A percentile compares a stretch with the other conserved stretches of the same genome.
These are phyloP conservation scores for Euura lappo DNA, from an alignment of 1,140 invertebrate species.

Conservation along the genomic window DNA sequence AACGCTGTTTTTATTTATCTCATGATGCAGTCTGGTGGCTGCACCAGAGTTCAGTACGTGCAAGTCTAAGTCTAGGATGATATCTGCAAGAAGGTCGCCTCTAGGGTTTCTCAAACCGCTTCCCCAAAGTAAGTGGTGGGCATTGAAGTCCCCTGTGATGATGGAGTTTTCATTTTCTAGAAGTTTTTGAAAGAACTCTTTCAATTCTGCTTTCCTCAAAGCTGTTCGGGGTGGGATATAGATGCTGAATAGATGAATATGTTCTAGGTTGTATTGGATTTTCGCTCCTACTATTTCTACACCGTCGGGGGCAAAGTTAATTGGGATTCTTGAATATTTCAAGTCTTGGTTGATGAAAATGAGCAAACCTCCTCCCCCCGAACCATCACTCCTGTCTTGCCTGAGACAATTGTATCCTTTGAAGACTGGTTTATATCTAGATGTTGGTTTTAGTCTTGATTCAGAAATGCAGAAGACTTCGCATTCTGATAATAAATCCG, in stretches of 20 bases:
- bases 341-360: not conserved
- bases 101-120: not conserved
- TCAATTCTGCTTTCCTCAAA: not conserved
- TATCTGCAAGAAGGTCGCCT: not conserved
- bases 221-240: not conserved
- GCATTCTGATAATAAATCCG: not conserved
- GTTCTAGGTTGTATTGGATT: not conserved
- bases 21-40: not conserved
- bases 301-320: not conserved
- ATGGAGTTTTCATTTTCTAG: not conserved
- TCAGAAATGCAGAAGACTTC: not conserved
- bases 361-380: not conserved
- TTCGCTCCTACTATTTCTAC: not conserved
- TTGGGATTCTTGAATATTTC: not conserved
- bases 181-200: not conserved
- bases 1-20: not conserved
- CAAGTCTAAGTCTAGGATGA: not conserved
- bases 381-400: not conserved
- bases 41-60: not conserved
- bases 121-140: not conserved
- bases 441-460: not conserved
- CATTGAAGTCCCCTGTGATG: not conserved
- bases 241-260: not conserved
- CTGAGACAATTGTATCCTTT: not conserved
- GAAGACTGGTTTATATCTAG: not conserved